These are phyloP conservation scores for Adela reaumurella DNA, from an alignment of 2,888 invertebrate species.

Conservation along the genomic window DNA sequence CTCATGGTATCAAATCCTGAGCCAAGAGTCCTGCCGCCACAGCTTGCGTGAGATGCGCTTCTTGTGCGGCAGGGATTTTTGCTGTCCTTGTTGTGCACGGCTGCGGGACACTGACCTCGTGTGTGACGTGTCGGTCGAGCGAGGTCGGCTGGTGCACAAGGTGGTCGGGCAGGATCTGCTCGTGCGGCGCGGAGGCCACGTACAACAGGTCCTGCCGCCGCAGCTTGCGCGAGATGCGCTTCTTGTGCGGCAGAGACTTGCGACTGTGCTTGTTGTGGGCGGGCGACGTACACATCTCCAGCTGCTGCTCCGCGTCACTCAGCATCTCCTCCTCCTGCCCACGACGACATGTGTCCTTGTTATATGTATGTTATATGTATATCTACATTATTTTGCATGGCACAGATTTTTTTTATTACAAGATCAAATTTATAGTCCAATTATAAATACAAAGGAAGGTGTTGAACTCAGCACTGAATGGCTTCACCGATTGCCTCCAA, in stretches of 20 bases:
- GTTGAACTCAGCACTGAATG: too few relatives aligned
- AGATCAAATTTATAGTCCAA: too few relatives aligned
- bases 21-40: background rate
- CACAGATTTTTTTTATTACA: too few relatives aligned
- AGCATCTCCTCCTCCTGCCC: slow-evolving; percentile 24
- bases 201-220: background rate
- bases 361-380: too few relatives aligned
- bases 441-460: too few relatives aligned
- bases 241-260: slow-evolving; percentile 81
- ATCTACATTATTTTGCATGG: too few relatives aligned
- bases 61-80: slow-evolving; percentile 79
- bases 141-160: slow-evolving; percentile 20
- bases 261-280: slow-evolving; percentile 37
- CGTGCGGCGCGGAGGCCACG: slow-evolving; percentile 29
- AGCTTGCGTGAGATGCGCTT: slow-evolving; percentile 79
- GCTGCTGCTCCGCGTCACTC: slow-evolving; percentile 23
- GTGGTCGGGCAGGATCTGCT: slow-evolving; percentile 43
- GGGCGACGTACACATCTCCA: slow-evolving; percentile 23
- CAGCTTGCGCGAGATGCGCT: slow-evolving; percentile 75
- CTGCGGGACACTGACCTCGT: slow-evolving; percentile 33
- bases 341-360: too few relatives aligned
- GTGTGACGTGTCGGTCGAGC: slow-evolving; percentile 38
- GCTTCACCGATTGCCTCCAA: too few relatives aligned
- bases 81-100: slow-evolving; percentile 28
- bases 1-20: too few relatives aligned